Base-by-base conservation (phyloP, 53 echinoderm and acorn worm genomes). In the Antedon mediterranea region DNA sequence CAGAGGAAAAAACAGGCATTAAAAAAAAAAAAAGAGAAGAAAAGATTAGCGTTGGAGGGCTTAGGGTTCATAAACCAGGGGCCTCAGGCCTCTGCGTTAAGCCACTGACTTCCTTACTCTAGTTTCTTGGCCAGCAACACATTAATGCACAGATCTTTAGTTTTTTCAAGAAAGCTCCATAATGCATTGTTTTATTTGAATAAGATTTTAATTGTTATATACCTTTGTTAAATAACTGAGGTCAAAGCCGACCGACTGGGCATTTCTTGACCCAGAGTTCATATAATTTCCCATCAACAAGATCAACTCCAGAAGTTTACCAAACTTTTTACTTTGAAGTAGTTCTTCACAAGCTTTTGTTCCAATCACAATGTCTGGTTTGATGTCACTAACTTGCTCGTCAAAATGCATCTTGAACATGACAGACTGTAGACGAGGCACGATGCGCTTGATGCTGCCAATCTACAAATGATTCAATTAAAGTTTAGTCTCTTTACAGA, bases 271-370 rank as follows among this genome's bases (percentile, higher is more conserved):
- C 6, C 98, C 98, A 3, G 90, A 78, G 76, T 98, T 98, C 98
- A 98, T 98, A 83, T 92, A 93, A 79, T 98, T 92, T 28, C 98
- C 92, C 80, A 98, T 90, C 33, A 98, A 83, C 28, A 98, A 83
- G 13, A 98, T 74, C 32, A 98, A 76, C 77, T 92, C 92, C 72
- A 92, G 83, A 1, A 98, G 78, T 30, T 79, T 81, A 34, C 86
- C 83, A 77, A 98, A 98, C 75, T 90, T 92, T 75, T 82, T 88
- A 43, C 92, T 86, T 30, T 84, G 41, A 30, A 71, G 78, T 32
- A 98, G 44, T 79, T 98, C 93, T 72, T 93, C 98, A 73, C 98
- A 98, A 6, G 87, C 92, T 78, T 98, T 98, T 75, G 92, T 98
- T 26, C 88, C 98, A 29, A 88, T 89, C 13, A 93, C 98, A 34